Percentiles rank a stretch among this genome's conserved stretches.
These are phyloP conservation scores for Chascanopsetta lugubris DNA, from an alignment of 2,113 vertebrate genomes.

Conservation along the genomic window DNA sequence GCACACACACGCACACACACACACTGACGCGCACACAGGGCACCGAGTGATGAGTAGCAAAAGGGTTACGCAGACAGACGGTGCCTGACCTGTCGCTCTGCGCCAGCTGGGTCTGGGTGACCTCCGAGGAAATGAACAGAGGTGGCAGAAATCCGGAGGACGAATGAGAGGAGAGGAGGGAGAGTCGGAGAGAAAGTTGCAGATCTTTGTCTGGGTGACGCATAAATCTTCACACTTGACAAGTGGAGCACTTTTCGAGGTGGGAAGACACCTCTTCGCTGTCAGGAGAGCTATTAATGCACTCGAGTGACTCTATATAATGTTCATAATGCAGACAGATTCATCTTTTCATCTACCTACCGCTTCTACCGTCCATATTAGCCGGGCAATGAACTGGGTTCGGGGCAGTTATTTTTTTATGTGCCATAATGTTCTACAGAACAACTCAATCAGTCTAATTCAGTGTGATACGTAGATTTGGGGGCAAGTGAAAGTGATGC, in stretches of 20 bases:
- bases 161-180: constrained; percentile 27
- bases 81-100: constrained; percentile 49
- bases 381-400: too few species aligned
- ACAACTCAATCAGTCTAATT: too few species aligned
- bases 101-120: constrained; percentile 60
- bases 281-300: background rate
- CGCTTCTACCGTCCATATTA: too few species aligned
- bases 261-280: constrained; percentile 2
- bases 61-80: constrained; percentile 38
- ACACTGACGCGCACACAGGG: background rate
- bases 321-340: background rate
- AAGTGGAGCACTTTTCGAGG: constrained; percentile 33
- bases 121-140: constrained; percentile 64
- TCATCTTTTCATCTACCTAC: background rate
- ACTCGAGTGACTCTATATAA: too few species aligned
- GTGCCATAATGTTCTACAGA: too few species aligned
- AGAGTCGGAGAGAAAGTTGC: constrained; percentile 43
- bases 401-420: too few species aligned
- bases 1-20: constrained; percentile 3
- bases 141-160: constrained; percentile 46
- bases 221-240: constrained; percentile 58
- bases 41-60: constrained; percentile 25
- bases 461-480: too few species aligned
- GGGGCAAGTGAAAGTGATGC: background rate
- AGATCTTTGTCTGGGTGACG: constrained; percentile 61